These are phyloP conservation scores for Calycopis cecrops DNA, from an alignment of 1,140 invertebrate genomes.

Conservation along the genomic window DNA sequence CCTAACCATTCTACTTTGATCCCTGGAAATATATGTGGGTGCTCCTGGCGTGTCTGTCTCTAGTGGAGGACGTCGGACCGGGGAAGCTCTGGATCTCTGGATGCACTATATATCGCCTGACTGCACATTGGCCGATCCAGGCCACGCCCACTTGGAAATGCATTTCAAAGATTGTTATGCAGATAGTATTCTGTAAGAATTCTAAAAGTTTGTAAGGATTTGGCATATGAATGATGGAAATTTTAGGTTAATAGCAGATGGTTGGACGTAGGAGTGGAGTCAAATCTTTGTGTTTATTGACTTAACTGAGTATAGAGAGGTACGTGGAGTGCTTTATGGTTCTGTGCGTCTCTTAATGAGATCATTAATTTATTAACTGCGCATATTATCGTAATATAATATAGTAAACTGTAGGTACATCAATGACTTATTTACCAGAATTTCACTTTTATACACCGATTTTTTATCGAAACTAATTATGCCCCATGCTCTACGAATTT, in stretches of 20 bases:
- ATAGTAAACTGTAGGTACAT: no score
- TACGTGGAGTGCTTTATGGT: no score
- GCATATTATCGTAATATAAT: no score
- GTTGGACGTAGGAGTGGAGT: background rate
- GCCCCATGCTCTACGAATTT: no score
- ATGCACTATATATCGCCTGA: conserved; percentile 69
- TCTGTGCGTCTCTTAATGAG: no score
- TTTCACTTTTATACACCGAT: no score
- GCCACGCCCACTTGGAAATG: conserved; percentile 64
- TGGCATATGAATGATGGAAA: conserved; percentile 32
- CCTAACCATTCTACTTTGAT: conserved; percentile 40
- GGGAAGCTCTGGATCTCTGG: conserved; percentile 39
- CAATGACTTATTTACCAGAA: no score
- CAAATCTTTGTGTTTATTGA: no score
- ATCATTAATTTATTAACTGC: no score
- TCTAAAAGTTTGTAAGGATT: conserved; percentile 45
- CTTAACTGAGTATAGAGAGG: no score
- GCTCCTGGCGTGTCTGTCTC: conserved; percentile 35
- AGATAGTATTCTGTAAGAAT: conserved; percentile 51
- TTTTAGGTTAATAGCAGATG: conserved; percentile 59
- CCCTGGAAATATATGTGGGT: conserved; percentile 40
- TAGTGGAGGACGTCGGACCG: conserved; percentile 24
- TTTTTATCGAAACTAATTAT: no score
- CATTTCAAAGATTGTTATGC: conserved; percentile 72
- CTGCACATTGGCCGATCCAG: conserved; percentile 67